phyloP scores from a whole-genome alignment of 64 coral and sea anemone species.

The Porites lutea region DNA sequence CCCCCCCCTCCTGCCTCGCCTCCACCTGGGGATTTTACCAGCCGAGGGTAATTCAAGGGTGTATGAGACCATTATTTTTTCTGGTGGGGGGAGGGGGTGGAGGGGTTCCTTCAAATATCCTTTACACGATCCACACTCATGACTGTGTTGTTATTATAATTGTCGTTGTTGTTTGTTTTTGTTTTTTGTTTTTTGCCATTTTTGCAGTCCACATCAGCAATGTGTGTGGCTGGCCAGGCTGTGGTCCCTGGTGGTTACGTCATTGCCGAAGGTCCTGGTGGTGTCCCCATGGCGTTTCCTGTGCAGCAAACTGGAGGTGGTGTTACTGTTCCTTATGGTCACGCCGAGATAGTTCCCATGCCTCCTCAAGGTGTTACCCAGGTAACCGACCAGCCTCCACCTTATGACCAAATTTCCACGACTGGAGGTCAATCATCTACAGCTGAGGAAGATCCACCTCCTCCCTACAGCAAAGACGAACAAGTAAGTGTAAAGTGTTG shows the following conservation, averaged over 20 bases:
- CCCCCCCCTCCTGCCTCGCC: too few relatives aligned
- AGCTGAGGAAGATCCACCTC: neutral
- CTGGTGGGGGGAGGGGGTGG: too few relatives aligned
- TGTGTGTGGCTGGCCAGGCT: slow-evolving; percentile 1
- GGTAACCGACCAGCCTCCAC: neutral
- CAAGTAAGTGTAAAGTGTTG: neutral
- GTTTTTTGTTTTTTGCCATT: too few relatives aligned
- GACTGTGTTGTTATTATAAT: too few relatives aligned
- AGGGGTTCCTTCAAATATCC: too few relatives aligned
- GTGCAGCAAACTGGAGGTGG: slow-evolving; percentile 28
- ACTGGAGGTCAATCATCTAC: neutral
- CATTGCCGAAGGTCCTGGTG: slow-evolving; percentile 16
- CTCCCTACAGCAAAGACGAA: neutral
- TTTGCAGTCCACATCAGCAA: neutral
- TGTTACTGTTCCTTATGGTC: neutral
- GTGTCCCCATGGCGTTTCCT: slow-evolving; percentile 15
- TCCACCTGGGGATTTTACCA: too few relatives aligned
- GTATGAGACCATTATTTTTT: too few relatives aligned
- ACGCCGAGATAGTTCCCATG: slow-evolving; percentile 6
- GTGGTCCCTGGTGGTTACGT: neutral
- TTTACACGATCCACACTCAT: too few relatives aligned
- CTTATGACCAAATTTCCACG: neutral
- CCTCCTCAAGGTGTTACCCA: neutral
- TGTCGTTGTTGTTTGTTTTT: neutral
- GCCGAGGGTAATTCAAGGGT: too few relatives aligned